A percentile compares a stretch with the other conserved stretches of the same genome.
These are phyloP conservation scores for Blennius ocellaris DNA, from an alignment of 2,113 vertebrate genomes.

Conservation along the genomic window DNA sequence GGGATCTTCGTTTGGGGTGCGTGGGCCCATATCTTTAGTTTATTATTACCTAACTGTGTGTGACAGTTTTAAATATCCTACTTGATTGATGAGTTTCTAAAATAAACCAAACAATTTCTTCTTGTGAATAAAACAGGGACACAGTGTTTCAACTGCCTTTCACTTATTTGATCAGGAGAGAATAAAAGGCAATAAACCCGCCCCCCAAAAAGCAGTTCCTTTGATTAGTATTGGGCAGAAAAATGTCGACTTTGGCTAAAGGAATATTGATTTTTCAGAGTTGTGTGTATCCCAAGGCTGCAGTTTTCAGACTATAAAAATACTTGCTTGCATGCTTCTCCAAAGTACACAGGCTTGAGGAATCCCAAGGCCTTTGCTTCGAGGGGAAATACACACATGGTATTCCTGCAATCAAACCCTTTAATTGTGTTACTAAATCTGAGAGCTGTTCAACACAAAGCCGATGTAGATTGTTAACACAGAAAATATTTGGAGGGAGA, in stretches of 20 bases:
- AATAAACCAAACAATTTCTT: not conserved
- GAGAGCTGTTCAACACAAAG: conserved; percentile 2
- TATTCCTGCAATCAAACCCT: conserved; percentile 8
- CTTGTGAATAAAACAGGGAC: not conserved
- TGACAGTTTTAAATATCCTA: conserved; percentile 21
- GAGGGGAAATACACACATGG: not conserved
- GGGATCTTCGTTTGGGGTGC: conserved; percentile 34
- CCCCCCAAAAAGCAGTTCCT: conserved; percentile 37
- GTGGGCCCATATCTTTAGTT: conserved; percentile 11
- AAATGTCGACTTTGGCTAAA: conserved; percentile 51
- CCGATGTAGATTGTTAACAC: conserved; percentile 17
- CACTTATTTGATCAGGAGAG: conserved; percentile 26
- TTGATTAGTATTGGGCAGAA: conserved; percentile 32
- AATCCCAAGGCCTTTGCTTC: conserved; percentile 8
- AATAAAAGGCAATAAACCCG: conserved; percentile 20
- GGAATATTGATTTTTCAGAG: conserved; percentile 59
- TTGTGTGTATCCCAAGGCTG: conserved; percentile 7
- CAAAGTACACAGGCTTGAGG: conserved; percentile 11
- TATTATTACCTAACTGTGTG: conserved; percentile 20
- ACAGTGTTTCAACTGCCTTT: conserved; percentile 11
- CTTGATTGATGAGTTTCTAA: conserved; percentile 20
- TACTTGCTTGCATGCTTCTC: conserved; percentile 7
- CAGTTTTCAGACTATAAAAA: conserved; percentile 37
- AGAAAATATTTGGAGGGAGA: not conserved
- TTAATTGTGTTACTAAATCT: conserved; percentile 25